These are phyloP conservation scores for Passerculus sandwichensis DNA, from an alignment of 2,797 vertebrate species.

Conservation along the genomic window DNA sequence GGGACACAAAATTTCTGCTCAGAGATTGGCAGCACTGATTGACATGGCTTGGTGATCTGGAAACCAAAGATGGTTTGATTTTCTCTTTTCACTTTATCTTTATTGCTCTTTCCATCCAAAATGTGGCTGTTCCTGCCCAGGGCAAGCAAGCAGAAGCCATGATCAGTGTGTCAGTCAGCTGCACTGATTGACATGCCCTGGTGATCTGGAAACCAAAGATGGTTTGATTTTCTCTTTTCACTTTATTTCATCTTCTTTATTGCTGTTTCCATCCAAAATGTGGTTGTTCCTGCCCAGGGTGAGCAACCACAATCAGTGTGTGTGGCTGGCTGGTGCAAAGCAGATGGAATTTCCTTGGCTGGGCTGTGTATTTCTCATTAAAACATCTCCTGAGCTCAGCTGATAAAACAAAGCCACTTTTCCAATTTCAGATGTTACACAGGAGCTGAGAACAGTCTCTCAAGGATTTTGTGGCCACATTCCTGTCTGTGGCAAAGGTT, in stretches of 20 bases:
- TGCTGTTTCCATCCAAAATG: background rate
- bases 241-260: background rate
- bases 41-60: background rate
- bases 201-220: background rate
- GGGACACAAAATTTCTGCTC: background rate
- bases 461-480: background rate
- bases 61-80: background rate
- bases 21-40: background rate
- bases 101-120: background rate
- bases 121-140: background rate
- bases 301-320: fast-evolving
- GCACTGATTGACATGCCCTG: background rate
- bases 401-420: background rate
- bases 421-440: background rate
- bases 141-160: background rate
- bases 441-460: background rate
- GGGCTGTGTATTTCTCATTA: background rate
- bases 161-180: background rate
- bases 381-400: background rate
- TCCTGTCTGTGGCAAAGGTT: background rate
- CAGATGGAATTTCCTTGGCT: background rate
- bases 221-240: background rate
- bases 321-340: background rate
- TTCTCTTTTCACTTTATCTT: background rate
- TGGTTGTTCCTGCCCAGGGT: background rate